Conservation (phyloP, 2,113 vertebrate species). For the Naja naja region DNA sequence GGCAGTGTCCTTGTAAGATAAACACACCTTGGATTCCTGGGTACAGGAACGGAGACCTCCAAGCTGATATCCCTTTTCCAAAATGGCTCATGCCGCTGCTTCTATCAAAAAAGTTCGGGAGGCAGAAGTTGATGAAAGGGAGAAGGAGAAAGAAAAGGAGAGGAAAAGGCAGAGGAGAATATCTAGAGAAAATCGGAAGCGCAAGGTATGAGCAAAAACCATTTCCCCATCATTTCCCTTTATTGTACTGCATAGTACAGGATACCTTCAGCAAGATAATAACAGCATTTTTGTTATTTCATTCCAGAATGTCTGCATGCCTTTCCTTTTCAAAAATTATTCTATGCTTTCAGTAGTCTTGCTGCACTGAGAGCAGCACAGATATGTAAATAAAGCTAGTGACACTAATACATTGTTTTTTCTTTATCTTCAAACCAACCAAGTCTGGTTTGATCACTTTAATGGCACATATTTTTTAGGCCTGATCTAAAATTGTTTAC, state of each 20-base stretch:
- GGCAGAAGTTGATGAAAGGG: slow-evolving; percentile 83
- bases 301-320: neutral
- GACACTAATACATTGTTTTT: rapidly evolving
- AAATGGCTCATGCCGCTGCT: slow-evolving; percentile 95
- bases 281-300: slow-evolving; percentile 1
- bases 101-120: slow-evolving; percentile 97
- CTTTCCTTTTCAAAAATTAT: slow-evolving; percentile 15
- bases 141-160: slow-evolving; percentile 87
- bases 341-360: neutral
- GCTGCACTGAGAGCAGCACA: slow-evolving; percentile 37
- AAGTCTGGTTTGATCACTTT: rapidly evolving
- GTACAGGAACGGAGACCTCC: slow-evolving; percentile 37
- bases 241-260: neutral
- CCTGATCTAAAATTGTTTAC: slow-evolving; percentile 19
- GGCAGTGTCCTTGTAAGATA: slow-evolving; percentile 44
- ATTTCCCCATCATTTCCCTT: neutral
- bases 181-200: slow-evolving; percentile 90
- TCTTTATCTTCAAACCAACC: neutral
- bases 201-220: slow-evolving; percentile 84
- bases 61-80: slow-evolving; percentile 49
- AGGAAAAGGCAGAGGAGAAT: slow-evolving; percentile 83
- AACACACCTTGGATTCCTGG: slow-evolving; percentile 51
- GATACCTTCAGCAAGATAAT: neutral
- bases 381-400: neutral
- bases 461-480: neutral